Conservation (phyloP, 2,113 vertebrate genomes). For the Syngnathus typhle region DNA sequence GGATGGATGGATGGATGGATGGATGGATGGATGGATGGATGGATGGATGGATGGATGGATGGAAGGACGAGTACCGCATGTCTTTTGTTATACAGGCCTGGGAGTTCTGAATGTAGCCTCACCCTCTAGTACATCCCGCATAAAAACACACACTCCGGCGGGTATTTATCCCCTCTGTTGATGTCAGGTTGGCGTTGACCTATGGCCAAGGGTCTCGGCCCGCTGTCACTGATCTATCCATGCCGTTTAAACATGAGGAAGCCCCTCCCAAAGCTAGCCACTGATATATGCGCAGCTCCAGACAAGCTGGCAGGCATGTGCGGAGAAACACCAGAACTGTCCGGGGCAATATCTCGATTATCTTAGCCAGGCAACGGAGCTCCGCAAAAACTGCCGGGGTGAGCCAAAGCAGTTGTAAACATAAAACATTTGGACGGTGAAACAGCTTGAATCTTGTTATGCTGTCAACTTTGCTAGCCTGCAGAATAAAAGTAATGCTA, state of each 20-base stretch:
- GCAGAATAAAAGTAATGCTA: slow-evolving; percentile 26
- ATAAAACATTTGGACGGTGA: slow-evolving; percentile 30
- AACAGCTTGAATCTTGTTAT: slow-evolving; percentile 37
- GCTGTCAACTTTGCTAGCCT: slow-evolving; percentile 35
- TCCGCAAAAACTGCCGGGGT: slow-evolving; percentile 27
- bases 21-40: no score
- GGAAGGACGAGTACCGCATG: no score
- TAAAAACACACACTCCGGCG: slow-evolving; percentile 23
- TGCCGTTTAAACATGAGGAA: slow-evolving; percentile 53
- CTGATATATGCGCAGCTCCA: slow-evolving; percentile 38
- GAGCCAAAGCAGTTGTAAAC: slow-evolving; percentile 20
- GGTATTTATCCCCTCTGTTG: slow-evolving; percentile 27
- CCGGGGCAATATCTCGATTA: slow-evolving; percentile 33
- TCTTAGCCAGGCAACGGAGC: slow-evolving; percentile 23
- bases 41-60: no score
- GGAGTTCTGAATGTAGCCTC: slow-evolving; percentile 41
- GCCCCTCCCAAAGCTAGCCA: slow-evolving; percentile 45
- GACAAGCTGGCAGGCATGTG: slow-evolving; percentile 39
- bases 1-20: no score
- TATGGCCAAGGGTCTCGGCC: slow-evolving; percentile 63
- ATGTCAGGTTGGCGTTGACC: slow-evolving; percentile 56
- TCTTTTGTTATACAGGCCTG: slow-evolving; percentile 36
- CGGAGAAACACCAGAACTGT: slow-evolving; percentile 41
- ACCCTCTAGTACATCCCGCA: slow-evolving; percentile 28
- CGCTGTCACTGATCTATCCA: slow-evolving; percentile 61